Evolutionary conservation across 2,113 vertebrate species (phyloP).

Genomic region (Machaerirhynchus nigripectus): DNA sequence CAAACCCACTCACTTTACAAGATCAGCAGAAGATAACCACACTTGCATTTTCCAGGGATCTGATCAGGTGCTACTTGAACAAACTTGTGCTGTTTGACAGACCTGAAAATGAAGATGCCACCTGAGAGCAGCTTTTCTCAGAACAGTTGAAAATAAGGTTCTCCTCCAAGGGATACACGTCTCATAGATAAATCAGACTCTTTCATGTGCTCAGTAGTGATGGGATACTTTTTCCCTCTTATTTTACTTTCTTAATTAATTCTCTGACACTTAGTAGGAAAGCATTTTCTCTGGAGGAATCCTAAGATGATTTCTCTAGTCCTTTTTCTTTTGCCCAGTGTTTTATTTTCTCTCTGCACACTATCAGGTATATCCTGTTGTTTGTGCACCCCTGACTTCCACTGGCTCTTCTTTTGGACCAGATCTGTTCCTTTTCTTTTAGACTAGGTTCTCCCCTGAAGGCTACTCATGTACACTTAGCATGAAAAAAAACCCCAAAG

Average conservation of each 20-base stretch:
- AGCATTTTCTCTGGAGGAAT: neutral
- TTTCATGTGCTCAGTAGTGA: neutral
- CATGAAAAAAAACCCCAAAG: neutral
- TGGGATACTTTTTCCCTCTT: neutral
- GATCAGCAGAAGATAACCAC: neutral
- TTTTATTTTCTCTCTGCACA: neutral
- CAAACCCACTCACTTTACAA: neutral
- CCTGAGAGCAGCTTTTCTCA: neutral
- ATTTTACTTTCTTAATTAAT: neutral
- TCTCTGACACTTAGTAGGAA: neutral
- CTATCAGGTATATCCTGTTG: neutral
- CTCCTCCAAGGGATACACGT: neutral
- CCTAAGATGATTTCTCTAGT: neutral
- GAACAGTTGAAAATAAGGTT: neutral
- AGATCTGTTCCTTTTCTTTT: neutral
- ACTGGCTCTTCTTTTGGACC: neutral
- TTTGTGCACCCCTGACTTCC: neutral
- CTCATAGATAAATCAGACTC: neutral
- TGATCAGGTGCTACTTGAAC: neutral
- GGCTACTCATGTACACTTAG: neutral
- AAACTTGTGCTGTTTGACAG: neutral
- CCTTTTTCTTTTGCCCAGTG: neutral
- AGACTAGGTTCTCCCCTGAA: neutral
- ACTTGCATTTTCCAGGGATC: neutral
- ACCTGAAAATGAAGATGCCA: neutral